Percentiles rank a stretch among this genome's conserved stretches.
phyloP scores from a whole-genome alignment of 2,797 vertebrate species.

The Rhinella marina region DNA sequence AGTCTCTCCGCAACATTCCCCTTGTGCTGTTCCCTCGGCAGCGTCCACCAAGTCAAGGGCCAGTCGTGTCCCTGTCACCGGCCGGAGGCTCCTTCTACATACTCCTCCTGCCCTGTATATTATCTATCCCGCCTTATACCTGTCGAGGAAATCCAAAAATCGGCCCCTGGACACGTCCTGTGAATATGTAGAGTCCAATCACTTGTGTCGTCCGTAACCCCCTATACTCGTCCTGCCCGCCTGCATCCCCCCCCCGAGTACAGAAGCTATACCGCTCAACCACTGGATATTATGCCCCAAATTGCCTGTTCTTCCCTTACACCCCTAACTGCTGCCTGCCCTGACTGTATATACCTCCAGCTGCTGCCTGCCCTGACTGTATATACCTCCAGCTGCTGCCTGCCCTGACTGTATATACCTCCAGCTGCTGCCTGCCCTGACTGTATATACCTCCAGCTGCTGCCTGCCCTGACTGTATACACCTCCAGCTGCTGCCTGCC shows the following conservation, averaged over 20 bases:
- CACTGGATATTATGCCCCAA: no score
- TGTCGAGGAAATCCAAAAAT: no score
- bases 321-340: no score
- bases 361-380: neutral
- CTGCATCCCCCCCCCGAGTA: no score
- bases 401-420: neutral
- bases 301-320: no score
- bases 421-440: neutral
- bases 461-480: neutral
- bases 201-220: no score
- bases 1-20: slow-evolving; percentile 52
- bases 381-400: neutral
- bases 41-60: neutral
- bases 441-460: neutral
- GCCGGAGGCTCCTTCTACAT: neutral
- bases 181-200: no score
- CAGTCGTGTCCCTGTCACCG: neutral
- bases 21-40: neutral
- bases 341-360: neutral
- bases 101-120: neutral
- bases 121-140: neutral
- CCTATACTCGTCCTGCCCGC: no score
- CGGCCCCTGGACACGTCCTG: no score
- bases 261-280: no score
- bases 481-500: no score